phyloP scores from a whole-genome alignment of 2,797 vertebrate species.

The Cynodonichthys magdalenae region DNA sequence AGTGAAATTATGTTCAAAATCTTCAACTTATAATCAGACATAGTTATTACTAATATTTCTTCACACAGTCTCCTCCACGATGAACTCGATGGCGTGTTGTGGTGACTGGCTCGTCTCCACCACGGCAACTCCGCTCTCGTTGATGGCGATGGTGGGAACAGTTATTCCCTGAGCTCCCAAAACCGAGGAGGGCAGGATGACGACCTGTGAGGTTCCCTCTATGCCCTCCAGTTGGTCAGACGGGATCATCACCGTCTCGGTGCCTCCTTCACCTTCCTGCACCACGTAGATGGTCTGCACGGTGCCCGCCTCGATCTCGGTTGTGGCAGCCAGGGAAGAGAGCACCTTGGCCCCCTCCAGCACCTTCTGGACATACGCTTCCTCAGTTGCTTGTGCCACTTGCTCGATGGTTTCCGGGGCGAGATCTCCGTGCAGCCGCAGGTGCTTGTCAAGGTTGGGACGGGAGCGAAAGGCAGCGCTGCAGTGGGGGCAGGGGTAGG shows the following conservation, averaged over 20 bases:
- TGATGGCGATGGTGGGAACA: conserved; percentile 74
- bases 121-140: conserved; percentile 76
- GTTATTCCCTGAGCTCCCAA: conserved; percentile 70
- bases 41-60: not conserved
- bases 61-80: conserved; percentile 81
- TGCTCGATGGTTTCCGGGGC: conserved; percentile 44
- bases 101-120: conserved; percentile 74
- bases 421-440: conserved; percentile 72
- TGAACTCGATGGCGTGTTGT: conserved; percentile 83
- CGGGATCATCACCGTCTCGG: conserved; percentile 76
- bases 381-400: conserved; percentile 55
- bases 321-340: conserved; percentile 76
- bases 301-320: conserved; percentile 64
- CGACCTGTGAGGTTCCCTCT: conserved; percentile 80
- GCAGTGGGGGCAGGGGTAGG: conserved; percentile 85
- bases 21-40: conserved; percentile 3
- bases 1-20: conserved; percentile 15
- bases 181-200: conserved; percentile 80
- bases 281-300: conserved; percentile 84
- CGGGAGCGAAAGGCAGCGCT: conserved; percentile 88
- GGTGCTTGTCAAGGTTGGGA: conserved; percentile 85
- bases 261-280: conserved; percentile 64
- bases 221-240: conserved; percentile 72
- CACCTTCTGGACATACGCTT: conserved; percentile 69
- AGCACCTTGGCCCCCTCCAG: conserved; percentile 78